phyloP scores from a whole-genome alignment of 2,113 vertebrate genomes.

The Panurus biarmicus region DNA sequence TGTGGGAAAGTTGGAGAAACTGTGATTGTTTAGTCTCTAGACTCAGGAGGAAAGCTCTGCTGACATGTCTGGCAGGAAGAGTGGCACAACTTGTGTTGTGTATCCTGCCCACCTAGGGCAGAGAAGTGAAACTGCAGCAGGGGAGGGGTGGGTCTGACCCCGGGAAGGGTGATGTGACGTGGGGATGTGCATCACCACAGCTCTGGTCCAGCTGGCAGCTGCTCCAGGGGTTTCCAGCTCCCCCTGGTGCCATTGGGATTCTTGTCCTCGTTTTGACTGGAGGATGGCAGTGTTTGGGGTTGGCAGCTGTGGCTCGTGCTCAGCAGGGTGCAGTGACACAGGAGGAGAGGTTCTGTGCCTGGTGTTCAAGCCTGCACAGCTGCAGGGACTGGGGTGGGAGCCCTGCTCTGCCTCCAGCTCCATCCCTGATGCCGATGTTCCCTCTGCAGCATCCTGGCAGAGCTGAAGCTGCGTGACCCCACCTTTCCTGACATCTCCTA shows the following conservation, averaged over 20 bases:
- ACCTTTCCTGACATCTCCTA: constrained; percentile 84
- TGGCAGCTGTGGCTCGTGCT: background rate
- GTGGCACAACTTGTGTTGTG: background rate
- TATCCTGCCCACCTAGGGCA: background rate
- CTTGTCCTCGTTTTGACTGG: background rate
- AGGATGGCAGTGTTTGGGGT: background rate
- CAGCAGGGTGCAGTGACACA: rapidly evolving
- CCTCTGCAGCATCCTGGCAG: constrained; percentile 79
- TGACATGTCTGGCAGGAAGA: background rate
- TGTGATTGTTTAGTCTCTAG: background rate
- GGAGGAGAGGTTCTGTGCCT: background rate
- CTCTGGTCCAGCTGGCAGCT: background rate
- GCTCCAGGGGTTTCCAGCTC: background rate
- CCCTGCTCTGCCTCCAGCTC: background rate
- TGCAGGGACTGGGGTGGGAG: background rate
- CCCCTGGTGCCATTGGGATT: background rate
- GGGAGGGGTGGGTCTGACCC: background rate
- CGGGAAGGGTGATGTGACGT: rapidly evolving
- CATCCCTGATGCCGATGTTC: background rate
- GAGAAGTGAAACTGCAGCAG: background rate
- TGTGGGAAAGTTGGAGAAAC: background rate
- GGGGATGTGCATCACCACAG: background rate
- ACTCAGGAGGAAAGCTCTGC: background rate
- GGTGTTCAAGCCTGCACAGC: background rate
- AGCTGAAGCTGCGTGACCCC: constrained; percentile 85